Conservation (phyloP, 1,140 invertebrate species). For the Drosophila sp. region DNA sequence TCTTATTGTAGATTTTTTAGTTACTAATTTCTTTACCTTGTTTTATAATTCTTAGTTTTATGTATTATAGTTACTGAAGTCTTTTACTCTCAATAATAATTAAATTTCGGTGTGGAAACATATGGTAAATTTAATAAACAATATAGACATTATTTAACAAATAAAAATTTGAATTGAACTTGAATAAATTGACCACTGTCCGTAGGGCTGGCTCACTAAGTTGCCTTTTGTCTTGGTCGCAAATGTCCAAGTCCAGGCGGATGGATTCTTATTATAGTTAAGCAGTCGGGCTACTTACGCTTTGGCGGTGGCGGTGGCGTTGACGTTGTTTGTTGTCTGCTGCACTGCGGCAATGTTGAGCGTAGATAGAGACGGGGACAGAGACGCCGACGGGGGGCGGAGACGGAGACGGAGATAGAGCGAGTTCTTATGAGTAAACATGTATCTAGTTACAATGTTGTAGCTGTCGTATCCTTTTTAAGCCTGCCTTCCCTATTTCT, state of each 20-base stretch:
- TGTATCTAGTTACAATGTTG: slow-evolving; percentile 74
- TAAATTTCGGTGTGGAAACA: too few relatives aligned
- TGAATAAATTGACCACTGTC: too few relatives aligned
- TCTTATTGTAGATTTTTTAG: too few relatives aligned
- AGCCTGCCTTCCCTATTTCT: slow-evolving; percentile 21
- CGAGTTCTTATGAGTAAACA: slow-evolving; percentile 70
- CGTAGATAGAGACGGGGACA: too few relatives aligned
- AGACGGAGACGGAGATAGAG: slow-evolving; percentile 30
- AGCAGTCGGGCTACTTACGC: slow-evolving; percentile 72
- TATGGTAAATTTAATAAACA: too few relatives aligned
- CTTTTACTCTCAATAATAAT: too few relatives aligned
- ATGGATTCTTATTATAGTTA: slow-evolving; percentile 77
- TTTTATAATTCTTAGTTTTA: too few relatives aligned
- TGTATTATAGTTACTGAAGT: too few relatives aligned
- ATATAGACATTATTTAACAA: too few relatives aligned
- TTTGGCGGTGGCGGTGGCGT: slow-evolving; percentile 40
- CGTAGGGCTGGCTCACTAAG: slow-evolving; percentile 15
- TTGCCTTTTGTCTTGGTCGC: slow-evolving; percentile 55
- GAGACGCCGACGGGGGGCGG: too few relatives aligned
- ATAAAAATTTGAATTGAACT: background rate
- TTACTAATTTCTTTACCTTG: too few relatives aligned
- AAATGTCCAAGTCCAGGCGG: slow-evolving; percentile 53
- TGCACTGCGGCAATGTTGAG: slow-evolving; percentile 49
- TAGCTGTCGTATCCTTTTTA: slow-evolving; percentile 53
- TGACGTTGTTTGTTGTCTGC: slow-evolving; percentile 42